Evolutionary conservation across 2,888 invertebrate species (phyloP).

Genomic region (Biston betularia): DNA sequence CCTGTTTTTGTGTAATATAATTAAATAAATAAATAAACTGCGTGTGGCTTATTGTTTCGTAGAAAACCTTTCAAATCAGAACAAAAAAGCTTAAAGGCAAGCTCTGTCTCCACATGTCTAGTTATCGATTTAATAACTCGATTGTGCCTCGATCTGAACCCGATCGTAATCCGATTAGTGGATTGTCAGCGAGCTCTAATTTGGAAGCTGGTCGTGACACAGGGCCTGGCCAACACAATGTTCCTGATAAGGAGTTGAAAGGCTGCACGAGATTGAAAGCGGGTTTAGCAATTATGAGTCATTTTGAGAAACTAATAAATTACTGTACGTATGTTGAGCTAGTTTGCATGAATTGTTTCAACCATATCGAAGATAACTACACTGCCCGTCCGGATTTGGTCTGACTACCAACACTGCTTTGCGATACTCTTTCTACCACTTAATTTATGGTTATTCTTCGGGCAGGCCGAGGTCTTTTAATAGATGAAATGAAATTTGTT

Average conservation of each 20-base stretch:
- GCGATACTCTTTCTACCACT: no score
- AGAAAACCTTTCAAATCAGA: no score
- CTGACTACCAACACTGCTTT: no score
- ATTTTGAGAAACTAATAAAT: background rate
- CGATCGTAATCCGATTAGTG: constrained; percentile 56
- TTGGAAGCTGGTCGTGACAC: constrained; percentile 36
- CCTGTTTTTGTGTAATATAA: no score
- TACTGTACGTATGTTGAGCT: background rate
- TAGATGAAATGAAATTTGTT: no score
- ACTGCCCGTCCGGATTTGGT: no score
- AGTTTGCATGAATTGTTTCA: no score
- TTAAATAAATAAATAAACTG: no score
- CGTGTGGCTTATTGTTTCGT: background rate
- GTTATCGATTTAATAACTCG: constrained; percentile 54
- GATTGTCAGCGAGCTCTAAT: constrained; percentile 53
- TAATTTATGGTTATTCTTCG: no score
- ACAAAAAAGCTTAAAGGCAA: constrained; percentile 3
- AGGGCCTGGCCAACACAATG: constrained; percentile 20
- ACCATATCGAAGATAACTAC: background rate
- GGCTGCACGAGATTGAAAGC: constrained; percentile 9
- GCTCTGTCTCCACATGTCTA: constrained; percentile 26
- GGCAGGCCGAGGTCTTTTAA: no score
- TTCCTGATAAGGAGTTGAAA: constrained; percentile 18
- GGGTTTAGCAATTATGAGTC: constrained; percentile 13
- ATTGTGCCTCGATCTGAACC: constrained; percentile 37